Base-by-base conservation (phyloP, 2,797 vertebrate genomes). In the Amniataba percoides region DNA sequence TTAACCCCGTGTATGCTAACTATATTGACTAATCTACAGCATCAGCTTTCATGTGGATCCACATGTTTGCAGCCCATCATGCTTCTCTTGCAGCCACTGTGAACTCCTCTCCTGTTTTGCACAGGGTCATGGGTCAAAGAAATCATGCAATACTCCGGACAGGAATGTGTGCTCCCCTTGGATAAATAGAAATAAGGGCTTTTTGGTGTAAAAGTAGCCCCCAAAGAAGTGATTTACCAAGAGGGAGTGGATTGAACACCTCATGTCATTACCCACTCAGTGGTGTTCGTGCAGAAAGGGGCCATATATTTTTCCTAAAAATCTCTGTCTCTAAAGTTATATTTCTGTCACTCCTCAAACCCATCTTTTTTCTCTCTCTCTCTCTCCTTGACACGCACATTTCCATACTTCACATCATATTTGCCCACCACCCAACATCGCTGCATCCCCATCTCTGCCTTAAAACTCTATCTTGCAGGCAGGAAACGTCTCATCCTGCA, bases 401-500 rank as follows among this genome's bases (percentile, higher is more conserved):
- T 43, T 53, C 23, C 25, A 64, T 49, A 42, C 42, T 60, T 74
- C 21, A 53, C 15, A 27, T 46, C 45, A 63, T 13, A 39, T 80
- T 67, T 76, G 65, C 61, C 43, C 46, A 55, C 31, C 18, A 12
- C 55, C 9, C 11, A 46, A 45, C 8, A 18, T 48, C 1, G 9
- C 56, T 69, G 60, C 25, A 60, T 70, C 31, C 56, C 11, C 9
- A 25, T 36, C 13, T 62, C 55, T n/a, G 27, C 52, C 71, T 96
- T 93, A 99, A 92, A 99, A 99, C 91, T 99, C 98, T 85, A 99
- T 97, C 94, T 99, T 99, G 95, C 98, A 99, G 73, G 98, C 97
- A 0, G 97, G 97, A 87, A 99, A 99, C 75, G 97, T 97, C 88
- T 99, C 98, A 0, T 97, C 98, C 93, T 99, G 97, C 97, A 99